Percentiles rank a stretch among this genome's conserved stretches.
Conservation (phyloP, 1,140 invertebrate genomes). For the Nasonia vitripennis region DNA sequence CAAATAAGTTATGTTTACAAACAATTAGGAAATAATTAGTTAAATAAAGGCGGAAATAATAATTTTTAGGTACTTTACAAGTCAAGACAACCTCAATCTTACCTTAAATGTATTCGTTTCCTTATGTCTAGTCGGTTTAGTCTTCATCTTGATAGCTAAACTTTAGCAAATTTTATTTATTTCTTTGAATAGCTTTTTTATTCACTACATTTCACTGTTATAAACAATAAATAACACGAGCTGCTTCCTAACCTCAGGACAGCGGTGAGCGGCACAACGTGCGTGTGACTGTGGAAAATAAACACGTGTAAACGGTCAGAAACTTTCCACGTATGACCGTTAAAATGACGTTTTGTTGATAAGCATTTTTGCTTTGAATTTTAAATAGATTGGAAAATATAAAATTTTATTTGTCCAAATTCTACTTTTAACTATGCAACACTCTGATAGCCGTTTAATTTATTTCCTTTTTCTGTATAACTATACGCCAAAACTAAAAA, state of each 20-base stretch:
- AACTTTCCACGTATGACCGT: neutral
- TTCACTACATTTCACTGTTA: conserved; percentile 4
- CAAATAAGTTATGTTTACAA: neutral
- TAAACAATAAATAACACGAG: conserved; percentile 6
- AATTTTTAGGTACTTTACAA: neutral
- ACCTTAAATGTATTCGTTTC: conserved; percentile 88
- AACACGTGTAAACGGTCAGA: conserved; percentile 33
- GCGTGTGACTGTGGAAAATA: neutral
- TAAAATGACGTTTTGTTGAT: neutral
- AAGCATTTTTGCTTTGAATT: neutral
- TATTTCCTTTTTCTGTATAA: too few relatives aligned
- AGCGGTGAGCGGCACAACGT: neutral
- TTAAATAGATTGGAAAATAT: neutral
- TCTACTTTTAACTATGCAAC: neutral
- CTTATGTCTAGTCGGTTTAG: conserved; percentile 86
- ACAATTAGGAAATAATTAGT: neutral
- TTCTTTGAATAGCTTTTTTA: neutral
- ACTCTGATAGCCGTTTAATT: too few relatives aligned
- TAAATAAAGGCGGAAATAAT: too few relatives aligned
- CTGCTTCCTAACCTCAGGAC: conserved; percentile 24
- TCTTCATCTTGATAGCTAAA: conserved; percentile 79
- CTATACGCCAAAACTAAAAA: too few relatives aligned
- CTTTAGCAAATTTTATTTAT: neutral
- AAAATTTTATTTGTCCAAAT: neutral
- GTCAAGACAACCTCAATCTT: conserved; percentile 62